Percentiles rank a stretch among this genome's conserved stretches.
These are phyloP conservation scores for Drosophila anomalata DNA, from an alignment of 2,888 invertebrate species.

Conservation along the genomic window DNA sequence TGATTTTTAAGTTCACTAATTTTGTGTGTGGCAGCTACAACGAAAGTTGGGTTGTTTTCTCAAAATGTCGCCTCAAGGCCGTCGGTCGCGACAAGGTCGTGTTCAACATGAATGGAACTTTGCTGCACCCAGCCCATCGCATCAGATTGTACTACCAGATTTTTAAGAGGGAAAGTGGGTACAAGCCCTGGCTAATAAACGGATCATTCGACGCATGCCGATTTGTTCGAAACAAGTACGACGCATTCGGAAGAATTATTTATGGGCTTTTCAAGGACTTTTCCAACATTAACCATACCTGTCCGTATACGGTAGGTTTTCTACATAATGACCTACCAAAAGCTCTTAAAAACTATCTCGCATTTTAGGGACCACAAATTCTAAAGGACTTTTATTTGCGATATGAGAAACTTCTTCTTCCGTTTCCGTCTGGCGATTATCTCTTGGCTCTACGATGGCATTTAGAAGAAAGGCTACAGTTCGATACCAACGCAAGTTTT, in stretches of 20 bases:
- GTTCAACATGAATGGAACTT: conserved; percentile 8
- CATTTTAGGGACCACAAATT: conserved; percentile 23
- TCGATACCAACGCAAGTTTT: conserved; percentile 20
- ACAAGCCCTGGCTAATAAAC: conserved; percentile 37
- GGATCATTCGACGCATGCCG: conserved; percentile 21
- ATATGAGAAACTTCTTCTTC: conserved; percentile 19
- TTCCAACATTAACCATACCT: neutral
- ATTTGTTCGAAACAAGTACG: conserved; percentile 7
- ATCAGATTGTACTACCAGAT: neutral
- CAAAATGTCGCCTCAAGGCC: conserved; percentile 44
- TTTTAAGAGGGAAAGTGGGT: conserved; percentile 36
- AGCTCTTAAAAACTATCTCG: no score
- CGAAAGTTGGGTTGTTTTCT: conserved; percentile 35
- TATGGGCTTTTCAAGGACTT: neutral
- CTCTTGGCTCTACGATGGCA: conserved; percentile 9
- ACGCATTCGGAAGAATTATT: conserved; percentile 2
- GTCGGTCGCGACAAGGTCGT: conserved; percentile 6
- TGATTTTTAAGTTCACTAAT: conserved; percentile 49
- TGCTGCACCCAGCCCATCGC: conserved; percentile 13
- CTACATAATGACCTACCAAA: no score
- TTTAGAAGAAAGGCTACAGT: neutral
- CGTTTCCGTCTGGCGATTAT: conserved; percentile 45
- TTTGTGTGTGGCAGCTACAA: conserved; percentile 40
- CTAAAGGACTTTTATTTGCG: conserved; percentile 24
- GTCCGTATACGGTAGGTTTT: conserved; percentile 30